These are phyloP conservation scores for Apogon hyalosoma DNA, from an alignment of 2,797 vertebrate genomes.

Conservation along the genomic window DNA sequence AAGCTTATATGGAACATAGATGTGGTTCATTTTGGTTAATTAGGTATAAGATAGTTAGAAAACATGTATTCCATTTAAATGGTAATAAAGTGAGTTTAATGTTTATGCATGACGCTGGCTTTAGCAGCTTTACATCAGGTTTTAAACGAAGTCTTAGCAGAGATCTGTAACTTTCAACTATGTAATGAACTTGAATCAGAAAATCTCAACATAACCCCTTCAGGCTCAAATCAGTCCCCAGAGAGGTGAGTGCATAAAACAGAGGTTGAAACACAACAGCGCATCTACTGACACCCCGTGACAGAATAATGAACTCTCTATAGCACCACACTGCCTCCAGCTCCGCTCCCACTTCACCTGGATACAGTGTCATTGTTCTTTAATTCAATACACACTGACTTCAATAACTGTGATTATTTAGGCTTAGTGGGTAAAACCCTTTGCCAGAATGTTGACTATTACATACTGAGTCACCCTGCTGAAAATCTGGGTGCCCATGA, in stretches of 20 bases:
- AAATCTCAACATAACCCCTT: neutral
- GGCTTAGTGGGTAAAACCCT: slow-evolving; percentile 19
- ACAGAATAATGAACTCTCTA: slow-evolving; percentile 21
- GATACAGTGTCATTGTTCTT: slow-evolving; percentile 11
- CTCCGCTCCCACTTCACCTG: slow-evolving; percentile 11
- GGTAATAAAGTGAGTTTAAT: neutral
- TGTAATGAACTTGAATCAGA: slow-evolving; percentile 22
- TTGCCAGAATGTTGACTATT: slow-evolving; percentile 43
- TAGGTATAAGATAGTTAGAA: neutral
- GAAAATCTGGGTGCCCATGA: slow-evolving; percentile 33
- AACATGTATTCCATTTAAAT: neutral
- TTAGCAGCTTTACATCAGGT: neutral
- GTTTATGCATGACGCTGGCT: neutral
- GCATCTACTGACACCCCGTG: slow-evolving; percentile 11
- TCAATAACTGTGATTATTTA: slow-evolving; percentile 57
- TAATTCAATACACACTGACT: slow-evolving; percentile 54
- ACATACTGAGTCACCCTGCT: slow-evolving; percentile 47
- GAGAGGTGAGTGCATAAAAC: neutral
- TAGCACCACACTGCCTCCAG: neutral
- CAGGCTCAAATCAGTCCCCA: neutral
- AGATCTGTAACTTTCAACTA: neutral
- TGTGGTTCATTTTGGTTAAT: no score
- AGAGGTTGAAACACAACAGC: neutral
- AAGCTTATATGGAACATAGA: neutral
- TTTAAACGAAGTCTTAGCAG: neutral